Evolutionary conservation across 2,888 invertebrate species (phyloP), one percentile per base, ranked within the genome.

Genomic region (Smittia sp.): DNA sequence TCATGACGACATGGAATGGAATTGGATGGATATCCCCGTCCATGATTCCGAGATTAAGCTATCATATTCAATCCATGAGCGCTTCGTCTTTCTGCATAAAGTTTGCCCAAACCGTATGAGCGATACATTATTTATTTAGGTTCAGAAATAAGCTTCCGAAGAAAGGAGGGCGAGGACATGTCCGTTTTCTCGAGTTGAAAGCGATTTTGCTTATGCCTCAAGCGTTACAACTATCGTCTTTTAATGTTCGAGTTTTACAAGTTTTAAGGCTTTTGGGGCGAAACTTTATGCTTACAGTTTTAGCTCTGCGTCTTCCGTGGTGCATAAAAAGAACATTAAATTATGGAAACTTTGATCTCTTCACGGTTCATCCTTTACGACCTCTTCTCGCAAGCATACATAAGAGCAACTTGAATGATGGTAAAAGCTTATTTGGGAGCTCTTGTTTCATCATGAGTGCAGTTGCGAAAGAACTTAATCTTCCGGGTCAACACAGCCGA

Each of bases 121-220:
- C 41, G 25, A 70, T 70, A 58, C 70, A 70, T 70, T 70, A 70
- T 70, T 70, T 70, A 70, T 70, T 54, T 58, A 70, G 70, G 70
- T 70, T 58, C 70, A 7, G 18, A 18, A 22, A 46, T 46, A 46
- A 46, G 46, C 46, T 46, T n/a, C n/a, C 46, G 13, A 32, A 32
- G 4, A 9, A 32, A 32, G 9, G 32, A 9, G 9, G 32, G 32
- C 9, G 4, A 9, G 32, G 9, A 32, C 32, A 32, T 32, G 32
- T 32, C 32, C 32, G 9, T 6, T n/a, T 3, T 32, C 32, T 32
- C 32, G 9, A 32, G 4, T 32, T 32, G 32, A 32, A 32, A 32
- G 32, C 32, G 32, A 32, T 32, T 32, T 32, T 32, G 22, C 15
- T 22, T 58, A 58, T 58, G 58, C 58, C 58, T 58, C 58, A 24